These are phyloP conservation scores for Semicossyphus pulcher DNA, from an alignment of 2,113 vertebrate species.

Conservation along the genomic window DNA sequence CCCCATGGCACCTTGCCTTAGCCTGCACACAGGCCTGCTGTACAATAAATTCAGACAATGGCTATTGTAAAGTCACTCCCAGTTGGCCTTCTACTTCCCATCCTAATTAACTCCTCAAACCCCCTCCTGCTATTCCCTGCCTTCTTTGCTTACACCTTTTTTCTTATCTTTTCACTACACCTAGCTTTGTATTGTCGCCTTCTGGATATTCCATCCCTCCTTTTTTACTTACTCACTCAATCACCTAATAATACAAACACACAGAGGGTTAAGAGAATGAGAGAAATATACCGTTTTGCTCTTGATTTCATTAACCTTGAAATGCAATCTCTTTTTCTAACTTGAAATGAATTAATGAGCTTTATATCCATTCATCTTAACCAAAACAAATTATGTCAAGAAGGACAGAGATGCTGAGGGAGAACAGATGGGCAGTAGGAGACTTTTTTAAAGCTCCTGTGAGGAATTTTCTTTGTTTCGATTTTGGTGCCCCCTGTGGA, in stretches of 20 bases:
- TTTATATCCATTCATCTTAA: too few species aligned
- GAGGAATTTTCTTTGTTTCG: too few species aligned
- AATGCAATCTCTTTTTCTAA: too few species aligned
- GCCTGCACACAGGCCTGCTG: conserved; percentile 13
- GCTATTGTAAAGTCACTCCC: conserved; percentile 49
- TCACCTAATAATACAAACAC: conserved; percentile 10
- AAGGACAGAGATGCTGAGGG: too few species aligned
- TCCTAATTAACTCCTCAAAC: conserved; percentile 60
- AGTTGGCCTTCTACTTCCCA: conserved; percentile 19
- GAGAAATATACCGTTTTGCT: too few species aligned
- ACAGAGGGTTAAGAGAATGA: neutral
- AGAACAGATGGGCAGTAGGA: too few species aligned
- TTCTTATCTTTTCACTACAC: conserved; percentile 55
- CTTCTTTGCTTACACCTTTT: conserved; percentile 4
- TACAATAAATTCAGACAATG: conserved; percentile 25
- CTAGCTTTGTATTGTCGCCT: conserved; percentile 19
- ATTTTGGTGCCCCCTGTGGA: too few species aligned
- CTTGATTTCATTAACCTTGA: neutral
- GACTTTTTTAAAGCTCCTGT: too few species aligned
- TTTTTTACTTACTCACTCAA: conserved; percentile 21
- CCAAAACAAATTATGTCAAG: too few species aligned
- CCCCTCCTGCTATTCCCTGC: conserved; percentile 5
- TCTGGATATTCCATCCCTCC: neutral
- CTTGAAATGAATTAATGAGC: too few species aligned
- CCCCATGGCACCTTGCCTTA: conserved; percentile 36